These are phyloP conservation scores for Pristis pectinata DNA, from an alignment of 2,797 vertebrate species.

Conservation along the genomic window DNA sequence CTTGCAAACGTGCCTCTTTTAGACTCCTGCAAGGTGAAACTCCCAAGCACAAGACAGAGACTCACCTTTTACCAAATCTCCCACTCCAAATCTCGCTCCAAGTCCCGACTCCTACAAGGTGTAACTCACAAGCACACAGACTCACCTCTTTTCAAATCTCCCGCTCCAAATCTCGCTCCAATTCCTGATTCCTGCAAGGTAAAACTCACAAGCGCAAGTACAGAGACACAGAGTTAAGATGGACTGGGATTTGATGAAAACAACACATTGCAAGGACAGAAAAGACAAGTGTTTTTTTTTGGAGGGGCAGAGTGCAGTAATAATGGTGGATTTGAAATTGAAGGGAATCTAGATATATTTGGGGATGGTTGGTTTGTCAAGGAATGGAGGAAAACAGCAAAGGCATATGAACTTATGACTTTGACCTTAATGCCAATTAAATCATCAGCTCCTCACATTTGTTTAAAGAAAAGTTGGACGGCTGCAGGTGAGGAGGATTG, in stretches of 20 bases:
- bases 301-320: background rate
- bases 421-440: background rate
- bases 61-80: no score
- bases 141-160: no score
- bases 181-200: no score
- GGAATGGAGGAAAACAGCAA: background rate
- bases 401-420: background rate
- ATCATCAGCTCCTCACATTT: background rate
- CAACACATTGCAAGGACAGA: background rate
- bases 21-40: no score
- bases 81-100: no score
- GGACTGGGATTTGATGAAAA: background rate
- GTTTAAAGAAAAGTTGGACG: background rate
- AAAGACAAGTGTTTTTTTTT: background rate
- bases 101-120: no score
- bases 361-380: background rate
- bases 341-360: background rate
- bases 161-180: no score
- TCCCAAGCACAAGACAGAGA: no score
- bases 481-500: background rate
- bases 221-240: no score
- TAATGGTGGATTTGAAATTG: background rate
- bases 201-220: no score
- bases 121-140: no score
- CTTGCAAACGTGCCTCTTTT: no score